A percentile compares a stretch with the other conserved stretches of the same genome.
Conservation (phyloP, 2,797 vertebrate species). For the Parambassis ranga region DNA sequence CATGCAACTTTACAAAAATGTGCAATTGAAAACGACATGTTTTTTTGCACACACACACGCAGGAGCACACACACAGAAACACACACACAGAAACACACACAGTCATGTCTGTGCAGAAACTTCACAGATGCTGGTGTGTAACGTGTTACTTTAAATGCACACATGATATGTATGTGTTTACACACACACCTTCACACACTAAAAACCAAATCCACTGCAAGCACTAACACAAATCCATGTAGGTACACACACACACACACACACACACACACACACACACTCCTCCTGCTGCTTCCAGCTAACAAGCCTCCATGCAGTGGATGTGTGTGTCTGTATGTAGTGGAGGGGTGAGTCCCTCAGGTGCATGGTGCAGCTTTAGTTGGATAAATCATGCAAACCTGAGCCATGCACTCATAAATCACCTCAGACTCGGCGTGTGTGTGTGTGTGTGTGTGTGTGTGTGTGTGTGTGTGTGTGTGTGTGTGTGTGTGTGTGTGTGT, state of each 20-base stretch:
- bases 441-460: not conserved
- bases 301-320: conserved; percentile 45
- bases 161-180: not conserved
- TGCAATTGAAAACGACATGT: not conserved
- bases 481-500: not conserved
- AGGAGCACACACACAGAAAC: rapidly evolving
- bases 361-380: conserved; percentile 55
- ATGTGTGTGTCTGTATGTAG: conserved; percentile 5
- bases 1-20: not conserved
- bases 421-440: conserved; percentile 11
- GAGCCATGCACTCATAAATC: conserved; percentile 66
- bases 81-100: not conserved
- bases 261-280: not conserved
- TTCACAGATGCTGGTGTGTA: too few species aligned
- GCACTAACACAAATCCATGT: conserved; percentile 2
- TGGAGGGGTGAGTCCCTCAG: conserved; percentile 55
- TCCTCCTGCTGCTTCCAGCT: conserved; percentile 11
- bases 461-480: not conserved
- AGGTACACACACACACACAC: not conserved
- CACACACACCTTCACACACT: not conserved
- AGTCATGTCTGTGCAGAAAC: too few species aligned
- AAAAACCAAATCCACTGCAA: not conserved
- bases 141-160: too few species aligned
- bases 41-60: not conserved
- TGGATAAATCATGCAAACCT: conserved; percentile 72